phyloP scores from a whole-genome alignment of 2,113 vertebrate species.

The Erpornis zantholeuca region DNA sequence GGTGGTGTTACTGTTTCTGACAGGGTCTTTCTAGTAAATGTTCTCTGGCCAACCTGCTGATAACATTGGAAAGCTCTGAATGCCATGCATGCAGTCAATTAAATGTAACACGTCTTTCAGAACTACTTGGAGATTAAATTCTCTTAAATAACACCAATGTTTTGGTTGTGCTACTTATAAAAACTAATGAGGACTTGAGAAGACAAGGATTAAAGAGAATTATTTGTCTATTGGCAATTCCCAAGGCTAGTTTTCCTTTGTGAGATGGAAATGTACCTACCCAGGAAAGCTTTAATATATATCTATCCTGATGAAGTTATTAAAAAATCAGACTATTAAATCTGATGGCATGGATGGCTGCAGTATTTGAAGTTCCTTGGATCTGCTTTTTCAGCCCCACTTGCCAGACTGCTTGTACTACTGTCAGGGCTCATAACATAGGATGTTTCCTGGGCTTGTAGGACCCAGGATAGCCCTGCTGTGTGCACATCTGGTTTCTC shows the following conservation, averaged over 20 bases:
- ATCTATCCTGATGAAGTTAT: constrained; percentile 15
- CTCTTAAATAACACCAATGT: background rate
- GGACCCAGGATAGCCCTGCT: background rate
- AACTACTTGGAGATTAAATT: constrained; percentile 20
- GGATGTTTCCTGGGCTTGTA: background rate
- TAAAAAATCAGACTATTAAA: constrained; percentile 16
- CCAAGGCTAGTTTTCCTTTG: constrained; percentile 28
- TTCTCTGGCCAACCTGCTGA: background rate
- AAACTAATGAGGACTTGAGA: constrained; percentile 31
- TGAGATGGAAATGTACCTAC: background rate
- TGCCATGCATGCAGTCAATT: background rate
- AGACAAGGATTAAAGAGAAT: constrained; percentile 32
- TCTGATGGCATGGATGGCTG: background rate
- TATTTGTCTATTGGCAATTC: constrained; percentile 40
- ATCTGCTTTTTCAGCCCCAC: background rate
- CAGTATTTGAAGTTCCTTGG: background rate
- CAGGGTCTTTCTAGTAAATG: background rate
- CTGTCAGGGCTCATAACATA: background rate
- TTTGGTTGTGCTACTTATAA: constrained; percentile 34
- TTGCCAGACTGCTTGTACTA: background rate
- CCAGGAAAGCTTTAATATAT: background rate
- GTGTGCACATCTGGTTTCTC: background rate
- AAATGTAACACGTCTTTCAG: background rate
- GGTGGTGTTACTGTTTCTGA: background rate
- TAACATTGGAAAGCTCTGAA: background rate